These are phyloP conservation scores for Tapera naevia DNA, from an alignment of 2,797 vertebrate genomes.

Conservation along the genomic window DNA sequence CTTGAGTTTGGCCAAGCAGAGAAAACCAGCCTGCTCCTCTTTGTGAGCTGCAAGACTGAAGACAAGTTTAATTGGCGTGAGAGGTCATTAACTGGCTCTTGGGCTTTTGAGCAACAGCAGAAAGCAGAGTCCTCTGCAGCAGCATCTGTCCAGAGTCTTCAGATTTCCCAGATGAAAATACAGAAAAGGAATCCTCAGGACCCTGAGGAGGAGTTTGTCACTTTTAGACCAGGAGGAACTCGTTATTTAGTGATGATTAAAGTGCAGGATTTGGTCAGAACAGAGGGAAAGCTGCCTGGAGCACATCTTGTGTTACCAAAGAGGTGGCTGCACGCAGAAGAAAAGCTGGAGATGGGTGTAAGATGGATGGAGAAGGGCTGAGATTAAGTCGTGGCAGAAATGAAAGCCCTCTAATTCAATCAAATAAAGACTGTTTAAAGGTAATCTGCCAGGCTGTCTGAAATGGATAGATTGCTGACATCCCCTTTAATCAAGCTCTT, in stretches of 20 bases:
- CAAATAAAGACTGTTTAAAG: conserved; percentile 24
- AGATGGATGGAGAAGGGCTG: not conserved
- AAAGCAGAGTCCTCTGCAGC: not conserved
- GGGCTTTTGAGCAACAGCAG: not conserved
- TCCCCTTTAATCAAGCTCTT: conserved; percentile 53
- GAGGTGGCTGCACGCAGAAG: not conserved
- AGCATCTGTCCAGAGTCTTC: not conserved
- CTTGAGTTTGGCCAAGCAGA: not conserved
- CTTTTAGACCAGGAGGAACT: not conserved
- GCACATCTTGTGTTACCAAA: not conserved
- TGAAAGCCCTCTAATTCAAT: conserved; percentile 9
- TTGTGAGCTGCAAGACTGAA: not conserved
- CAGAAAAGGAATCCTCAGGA: not conserved
- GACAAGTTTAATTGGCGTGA: not conserved
- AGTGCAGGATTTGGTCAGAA: not conserved
- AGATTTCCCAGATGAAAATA: not conserved
- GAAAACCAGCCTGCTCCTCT: not conserved
- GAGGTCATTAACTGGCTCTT: not conserved
- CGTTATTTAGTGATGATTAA: not conserved
- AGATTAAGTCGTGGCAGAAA: not conserved
- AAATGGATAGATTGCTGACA: conserved; percentile 40
- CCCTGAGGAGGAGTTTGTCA: not conserved
- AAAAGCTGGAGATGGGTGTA: not conserved
- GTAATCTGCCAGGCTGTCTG: conserved; percentile 35
- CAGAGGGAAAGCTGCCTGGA: not conserved